Conservation (phyloP, 2,888 invertebrate species). For the Serrognathus titanus region DNA sequence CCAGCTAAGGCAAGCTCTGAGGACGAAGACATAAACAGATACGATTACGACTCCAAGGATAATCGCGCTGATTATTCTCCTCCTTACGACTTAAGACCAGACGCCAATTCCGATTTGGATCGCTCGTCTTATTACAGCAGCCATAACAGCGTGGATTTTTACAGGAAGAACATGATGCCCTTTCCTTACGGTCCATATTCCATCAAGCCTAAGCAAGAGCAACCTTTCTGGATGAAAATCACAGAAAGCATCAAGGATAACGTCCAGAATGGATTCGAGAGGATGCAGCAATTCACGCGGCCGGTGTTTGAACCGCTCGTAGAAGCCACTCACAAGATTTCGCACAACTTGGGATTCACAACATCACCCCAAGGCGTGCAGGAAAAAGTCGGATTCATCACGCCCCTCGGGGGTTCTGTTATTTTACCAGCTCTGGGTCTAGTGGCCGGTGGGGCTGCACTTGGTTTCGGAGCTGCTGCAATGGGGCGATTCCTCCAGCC, state of each 20-base stretch:
- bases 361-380: conserved; percentile 47
- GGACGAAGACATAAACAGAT: conserved; percentile 37
- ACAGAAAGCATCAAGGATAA: conserved; percentile 71
- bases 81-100: conserved; percentile 18
- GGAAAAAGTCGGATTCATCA: conserved; percentile 63
- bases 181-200: conserved; percentile 59
- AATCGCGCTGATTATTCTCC: conserved; percentile 29
- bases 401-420: conserved; percentile 58
- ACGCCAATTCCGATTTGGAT: neutral
- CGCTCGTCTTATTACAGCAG: neutral
- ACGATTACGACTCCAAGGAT: conserved; percentile 24
- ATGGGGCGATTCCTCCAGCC: conserved; percentile 63
- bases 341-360: conserved; percentile 69
- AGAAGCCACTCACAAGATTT: conserved; percentile 77
- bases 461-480: conserved; percentile 77
- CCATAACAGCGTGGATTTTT: conserved; percentile 45
- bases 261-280: conserved; percentile 66
- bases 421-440: conserved; percentile 73
- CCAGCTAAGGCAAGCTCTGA: conserved; percentile 62
- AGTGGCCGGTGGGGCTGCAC: conserved; percentile 78
- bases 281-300: conserved; percentile 63
- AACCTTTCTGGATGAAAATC: conserved; percentile 69
- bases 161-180: conserved; percentile 54
- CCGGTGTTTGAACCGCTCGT: conserved; percentile 71
- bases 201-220: conserved; percentile 59